These are phyloP conservation scores for Callyntrura guangdongensis DNA, from an alignment of 2,888 invertebrate genomes.

Conservation along the genomic window DNA sequence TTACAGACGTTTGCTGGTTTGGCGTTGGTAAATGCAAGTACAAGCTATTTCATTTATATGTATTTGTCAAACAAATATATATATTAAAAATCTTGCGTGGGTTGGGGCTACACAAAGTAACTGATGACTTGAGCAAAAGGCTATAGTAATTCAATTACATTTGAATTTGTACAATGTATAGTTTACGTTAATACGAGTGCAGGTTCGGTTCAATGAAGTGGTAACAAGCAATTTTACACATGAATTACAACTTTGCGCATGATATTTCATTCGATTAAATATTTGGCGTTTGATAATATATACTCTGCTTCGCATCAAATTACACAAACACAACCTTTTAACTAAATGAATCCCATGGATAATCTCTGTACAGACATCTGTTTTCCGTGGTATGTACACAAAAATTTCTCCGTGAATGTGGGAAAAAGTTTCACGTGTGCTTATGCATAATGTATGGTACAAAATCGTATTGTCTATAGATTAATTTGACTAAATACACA, in stretches of 20 bases:
- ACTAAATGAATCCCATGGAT: background rate
- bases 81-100: no score
- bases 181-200: background rate
- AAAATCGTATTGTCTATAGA: background rate
- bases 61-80: no score
- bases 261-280: constrained; percentile 31
- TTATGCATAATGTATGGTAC: background rate
- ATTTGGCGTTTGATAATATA: background rate
- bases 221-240: constrained; percentile 63
- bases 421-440: background rate
- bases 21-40: no score
- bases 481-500: background rate
- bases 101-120: no score
- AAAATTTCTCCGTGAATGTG: constrained; percentile 5
- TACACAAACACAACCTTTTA: background rate
- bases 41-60: no score
- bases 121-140: no score
- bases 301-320: background rate
- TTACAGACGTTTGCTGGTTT: no score
- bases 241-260: background rate
- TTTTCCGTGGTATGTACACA: background rate
- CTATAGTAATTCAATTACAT: background rate
- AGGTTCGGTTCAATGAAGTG: constrained; percentile 43
- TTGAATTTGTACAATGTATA: no score
- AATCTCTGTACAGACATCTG: background rate